Evolutionary conservation across 2,888 invertebrate genomes (phyloP).

Genomic region (Pristionchus maxplancki): DNA sequence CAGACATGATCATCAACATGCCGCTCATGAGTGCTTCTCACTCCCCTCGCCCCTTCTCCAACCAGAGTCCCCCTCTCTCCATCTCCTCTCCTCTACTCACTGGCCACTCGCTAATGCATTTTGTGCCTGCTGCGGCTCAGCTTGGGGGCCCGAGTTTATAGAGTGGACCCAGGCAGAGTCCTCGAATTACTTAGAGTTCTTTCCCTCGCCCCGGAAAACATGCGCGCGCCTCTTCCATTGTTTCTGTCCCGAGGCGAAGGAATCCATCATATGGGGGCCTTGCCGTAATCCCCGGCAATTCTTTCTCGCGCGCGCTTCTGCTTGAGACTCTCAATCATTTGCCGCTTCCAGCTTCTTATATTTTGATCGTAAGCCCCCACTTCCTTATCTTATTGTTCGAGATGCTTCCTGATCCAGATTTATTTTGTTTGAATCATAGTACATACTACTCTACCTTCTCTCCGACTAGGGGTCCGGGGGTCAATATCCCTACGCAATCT

Average conservation of each 20-base stretch:
- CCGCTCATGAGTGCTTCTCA: too few relatives aligned
- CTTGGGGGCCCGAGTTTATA: constrained; percentile 3
- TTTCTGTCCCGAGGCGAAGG: neutral
- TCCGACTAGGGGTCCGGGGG: neutral
- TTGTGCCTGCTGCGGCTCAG: neutral
- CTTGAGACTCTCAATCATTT: neutral
- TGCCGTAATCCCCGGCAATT: neutral
- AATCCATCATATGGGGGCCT: neutral
- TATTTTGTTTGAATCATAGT: neutral
- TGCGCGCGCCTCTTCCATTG: neutral
- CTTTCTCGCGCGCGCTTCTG: neutral
- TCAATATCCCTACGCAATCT: neutral
- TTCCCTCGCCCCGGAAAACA: neutral
- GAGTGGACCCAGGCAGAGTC: neutral
- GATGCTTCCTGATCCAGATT: neutral
- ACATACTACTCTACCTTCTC: neutral
- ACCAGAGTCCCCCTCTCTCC: neutral
- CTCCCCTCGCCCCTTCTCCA: neutral
- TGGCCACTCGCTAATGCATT: constrained; percentile 17
- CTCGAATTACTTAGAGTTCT: constrained; percentile 35
- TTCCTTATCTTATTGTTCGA: neutral
- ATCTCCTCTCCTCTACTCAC: neutral
- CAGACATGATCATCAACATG: too few relatives aligned
- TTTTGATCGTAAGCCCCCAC: neutral
- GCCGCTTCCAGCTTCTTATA: neutral